These are phyloP conservation scores for Bombus balteatus DNA, from an alignment of 1,140 invertebrate species.

Conservation along the genomic window DNA sequence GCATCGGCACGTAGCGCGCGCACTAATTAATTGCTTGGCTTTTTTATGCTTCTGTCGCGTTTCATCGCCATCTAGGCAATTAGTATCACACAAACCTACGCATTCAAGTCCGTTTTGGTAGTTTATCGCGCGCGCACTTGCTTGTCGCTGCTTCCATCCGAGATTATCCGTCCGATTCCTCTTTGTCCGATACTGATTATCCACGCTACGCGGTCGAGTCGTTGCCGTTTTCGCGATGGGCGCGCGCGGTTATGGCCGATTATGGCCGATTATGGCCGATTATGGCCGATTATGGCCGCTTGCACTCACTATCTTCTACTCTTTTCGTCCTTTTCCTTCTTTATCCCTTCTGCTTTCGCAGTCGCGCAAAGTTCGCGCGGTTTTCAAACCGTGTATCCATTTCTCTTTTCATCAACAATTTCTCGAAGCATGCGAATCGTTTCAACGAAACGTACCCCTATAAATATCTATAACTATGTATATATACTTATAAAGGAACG, in stretches of 20 bases:
- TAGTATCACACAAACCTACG: conserved; percentile 2
- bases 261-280: not conserved
- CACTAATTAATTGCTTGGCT: conserved; percentile 55
- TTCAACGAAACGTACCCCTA: not conserved
- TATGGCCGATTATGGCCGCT: not conserved
- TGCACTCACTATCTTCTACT: not conserved
- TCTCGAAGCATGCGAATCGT: not conserved
- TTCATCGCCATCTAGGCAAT: conserved; percentile 22
- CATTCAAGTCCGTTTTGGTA: not conserved
- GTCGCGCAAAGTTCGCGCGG: not conserved
- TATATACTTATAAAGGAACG: too few species aligned
- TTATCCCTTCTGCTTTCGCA: not conserved
- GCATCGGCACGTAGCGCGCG: conserved; percentile 49
- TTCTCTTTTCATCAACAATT: not conserved
- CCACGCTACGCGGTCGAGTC: not conserved
- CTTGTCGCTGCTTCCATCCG: not conserved
- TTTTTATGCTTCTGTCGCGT: conserved; percentile 38
- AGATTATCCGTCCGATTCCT: not conserved
- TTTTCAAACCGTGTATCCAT: not conserved
- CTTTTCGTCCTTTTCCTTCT: not conserved
- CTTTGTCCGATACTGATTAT: not conserved
- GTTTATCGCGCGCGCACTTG: not conserved
- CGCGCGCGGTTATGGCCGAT: not conserved
- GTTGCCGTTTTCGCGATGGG: not conserved
- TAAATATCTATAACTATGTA: too few species aligned